A percentile compares a stretch with the other conserved stretches of the same genome.
phyloP scores from a whole-genome alignment of 1,140 invertebrate species.

The Papilio aristodemus region DNA sequence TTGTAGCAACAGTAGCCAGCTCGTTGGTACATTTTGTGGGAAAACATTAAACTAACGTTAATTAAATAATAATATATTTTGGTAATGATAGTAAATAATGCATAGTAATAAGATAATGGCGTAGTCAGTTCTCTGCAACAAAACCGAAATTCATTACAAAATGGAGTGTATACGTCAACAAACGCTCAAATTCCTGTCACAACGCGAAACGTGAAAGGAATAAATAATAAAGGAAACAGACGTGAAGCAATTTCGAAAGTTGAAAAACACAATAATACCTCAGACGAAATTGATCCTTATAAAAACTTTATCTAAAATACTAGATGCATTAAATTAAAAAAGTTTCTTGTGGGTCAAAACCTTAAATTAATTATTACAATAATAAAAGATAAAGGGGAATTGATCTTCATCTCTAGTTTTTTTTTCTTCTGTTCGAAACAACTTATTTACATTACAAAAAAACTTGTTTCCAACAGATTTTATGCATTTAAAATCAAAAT shows the following conservation, averaged over 20 bases:
- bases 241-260: slow-evolving; percentile 7
- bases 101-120: not conserved
- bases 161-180: slow-evolving; percentile 6
- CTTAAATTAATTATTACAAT: not conserved
- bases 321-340: not conserved
- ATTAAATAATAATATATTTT: no score
- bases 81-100: no score
- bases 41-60: not conserved
- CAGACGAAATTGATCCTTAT: slow-evolving; percentile 17
- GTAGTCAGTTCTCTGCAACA: not conserved
- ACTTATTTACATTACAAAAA: no score
- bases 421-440: no score
- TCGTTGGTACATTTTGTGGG: no score
- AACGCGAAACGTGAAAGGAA: slow-evolving; percentile 12
- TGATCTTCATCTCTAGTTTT: no score
- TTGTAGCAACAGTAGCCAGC: no score
- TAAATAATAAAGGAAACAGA: slow-evolving; percentile 28
- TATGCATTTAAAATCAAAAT: no score
- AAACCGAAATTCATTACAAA: slow-evolving; percentile 15
- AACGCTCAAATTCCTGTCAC: slow-evolving; percentile 25
- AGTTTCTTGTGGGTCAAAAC: not conserved
- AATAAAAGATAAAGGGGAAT: no score
- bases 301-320: slow-evolving; percentile 14
- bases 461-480: no score
- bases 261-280: slow-evolving; percentile 15